Evolutionary conservation across 2,797 vertebrate genomes (phyloP), one percentile per base, ranked within the genome.

Genomic region (Furcifer pardalis): DNA sequence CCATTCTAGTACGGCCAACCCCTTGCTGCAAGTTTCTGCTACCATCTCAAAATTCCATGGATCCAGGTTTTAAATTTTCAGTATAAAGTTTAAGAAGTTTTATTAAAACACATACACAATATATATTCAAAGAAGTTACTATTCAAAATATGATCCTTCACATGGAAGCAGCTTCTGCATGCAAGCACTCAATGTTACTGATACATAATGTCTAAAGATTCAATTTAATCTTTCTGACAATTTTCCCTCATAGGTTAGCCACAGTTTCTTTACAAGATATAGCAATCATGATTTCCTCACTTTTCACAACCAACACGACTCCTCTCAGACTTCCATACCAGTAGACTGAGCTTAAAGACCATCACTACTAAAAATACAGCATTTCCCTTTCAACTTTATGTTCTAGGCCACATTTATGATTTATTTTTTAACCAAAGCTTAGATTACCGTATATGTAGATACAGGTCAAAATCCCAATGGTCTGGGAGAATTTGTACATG

Each of bases 201-300:
- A 32, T 49, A 79, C 46, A 12, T 7, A 84, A 30, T 74, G 35
- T 21, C 12, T 27, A 66, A 17, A 52, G 7, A 74, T 30, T 56
- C 52, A 74, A 27, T 23, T 62, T 56, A 56, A 59, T 7, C 23
- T 32, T 65, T 56, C 32, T 66, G 35, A 42, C 15, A 23, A 82
- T 40, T 32, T 63, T 71, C 4, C 40, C 56, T 71, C 71, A 15
- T 84, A 35, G 44, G 30, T 35, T 74, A 79, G 25, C 8, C 30
- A 74, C 25, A 0, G 73, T 77, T 87, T 87, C 66, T 59, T 8
- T 21, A 42, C 46, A 84, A 83, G 84, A 86, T 32, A 19, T 56
- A 62, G 4, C 30, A 76, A 30, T 77, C 52, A 62, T 65, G 49
- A 66, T 37, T 81, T 40, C 65, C 17, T 37, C 17, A n/a, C 32